These are phyloP conservation scores for Sebastes diaconus DNA, from an alignment of 2,797 vertebrate genomes.

Conservation along the genomic window DNA sequence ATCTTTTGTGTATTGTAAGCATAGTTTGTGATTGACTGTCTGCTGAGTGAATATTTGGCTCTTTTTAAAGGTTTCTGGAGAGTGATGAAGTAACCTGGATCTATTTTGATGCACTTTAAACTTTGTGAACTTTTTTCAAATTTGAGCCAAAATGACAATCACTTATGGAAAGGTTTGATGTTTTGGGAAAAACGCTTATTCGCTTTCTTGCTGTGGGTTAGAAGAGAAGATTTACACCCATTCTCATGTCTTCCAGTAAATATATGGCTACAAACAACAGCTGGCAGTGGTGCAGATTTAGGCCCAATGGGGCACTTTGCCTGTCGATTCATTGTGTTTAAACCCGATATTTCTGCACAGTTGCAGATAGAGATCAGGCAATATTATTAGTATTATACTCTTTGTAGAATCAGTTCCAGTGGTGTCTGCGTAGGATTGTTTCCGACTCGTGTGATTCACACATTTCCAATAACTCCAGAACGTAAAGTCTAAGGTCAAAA, in stretches of 20 bases:
- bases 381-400: too few species aligned
- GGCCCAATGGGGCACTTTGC: background rate
- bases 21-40: constrained; percentile 26
- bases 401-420: too few species aligned
- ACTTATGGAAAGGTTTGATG: background rate
- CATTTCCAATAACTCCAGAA: too few species aligned
- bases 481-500: too few species aligned
- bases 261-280: background rate
- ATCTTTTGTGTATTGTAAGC: constrained; percentile 34
- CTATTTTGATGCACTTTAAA: constrained; percentile 8
- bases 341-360: too few species aligned
- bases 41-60: constrained; percentile 16
- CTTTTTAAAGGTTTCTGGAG: constrained; percentile 8
- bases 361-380: too few species aligned
- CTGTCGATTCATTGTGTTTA: too few species aligned
- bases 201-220: background rate
- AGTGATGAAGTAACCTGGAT: constrained; percentile 5
- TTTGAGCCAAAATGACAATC: constrained; percentile 4
- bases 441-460: too few species aligned
- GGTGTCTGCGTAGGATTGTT: too few species aligned
- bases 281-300: background rate
- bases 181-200: background rate
- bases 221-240: background rate
- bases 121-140: background rate
- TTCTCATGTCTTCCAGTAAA: background rate